These are phyloP conservation scores for Macaria liturata DNA, from an alignment of 2,888 invertebrate genomes.

Conservation along the genomic window DNA sequence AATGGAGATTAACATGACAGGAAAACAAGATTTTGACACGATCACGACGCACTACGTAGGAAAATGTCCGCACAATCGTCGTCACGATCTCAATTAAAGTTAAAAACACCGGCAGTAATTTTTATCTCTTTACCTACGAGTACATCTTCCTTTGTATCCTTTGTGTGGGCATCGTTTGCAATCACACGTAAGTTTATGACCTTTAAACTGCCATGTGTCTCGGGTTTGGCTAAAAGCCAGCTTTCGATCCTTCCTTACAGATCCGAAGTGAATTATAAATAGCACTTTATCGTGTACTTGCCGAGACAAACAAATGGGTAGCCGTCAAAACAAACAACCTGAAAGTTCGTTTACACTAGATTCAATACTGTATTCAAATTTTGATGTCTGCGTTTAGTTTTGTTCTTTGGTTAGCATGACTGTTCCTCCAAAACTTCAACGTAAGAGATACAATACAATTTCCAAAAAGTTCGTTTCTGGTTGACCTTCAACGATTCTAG, in stretches of 20 bases:
- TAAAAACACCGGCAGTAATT: neutral
- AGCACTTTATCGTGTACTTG: conserved; percentile 22
- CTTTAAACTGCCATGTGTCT: conserved; percentile 15
- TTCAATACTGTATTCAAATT: too few relatives aligned
- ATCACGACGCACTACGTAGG: conserved; percentile 17
- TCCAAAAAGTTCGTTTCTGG: too few relatives aligned
- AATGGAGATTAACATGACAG: conserved; percentile 12
- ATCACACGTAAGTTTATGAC: conserved; percentile 15
- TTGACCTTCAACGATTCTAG: too few relatives aligned
- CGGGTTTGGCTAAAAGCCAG: conserved; percentile 18
- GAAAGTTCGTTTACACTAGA: conserved; percentile 9
- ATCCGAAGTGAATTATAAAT: conserved; percentile 21
- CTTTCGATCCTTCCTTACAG: conserved; percentile 15
- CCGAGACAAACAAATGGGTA: conserved; percentile 20
- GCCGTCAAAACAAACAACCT: conserved; percentile 15
- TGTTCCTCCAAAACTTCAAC: too few relatives aligned
- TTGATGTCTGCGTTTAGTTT: neutral
- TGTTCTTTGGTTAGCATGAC: neutral
- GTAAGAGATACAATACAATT: too few relatives aligned
- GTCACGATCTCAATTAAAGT: conserved; percentile 19
- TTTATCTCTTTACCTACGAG: conserved; percentile 5
- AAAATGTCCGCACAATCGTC: conserved; percentile 13
- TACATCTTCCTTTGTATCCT: conserved; percentile 30
- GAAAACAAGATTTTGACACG: conserved; percentile 28
- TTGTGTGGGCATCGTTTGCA: conserved; percentile 24